These are phyloP conservation scores for Rhinogobio ventralis DNA, from an alignment of 2,797 vertebrate genomes.

Conservation along the genomic window DNA sequence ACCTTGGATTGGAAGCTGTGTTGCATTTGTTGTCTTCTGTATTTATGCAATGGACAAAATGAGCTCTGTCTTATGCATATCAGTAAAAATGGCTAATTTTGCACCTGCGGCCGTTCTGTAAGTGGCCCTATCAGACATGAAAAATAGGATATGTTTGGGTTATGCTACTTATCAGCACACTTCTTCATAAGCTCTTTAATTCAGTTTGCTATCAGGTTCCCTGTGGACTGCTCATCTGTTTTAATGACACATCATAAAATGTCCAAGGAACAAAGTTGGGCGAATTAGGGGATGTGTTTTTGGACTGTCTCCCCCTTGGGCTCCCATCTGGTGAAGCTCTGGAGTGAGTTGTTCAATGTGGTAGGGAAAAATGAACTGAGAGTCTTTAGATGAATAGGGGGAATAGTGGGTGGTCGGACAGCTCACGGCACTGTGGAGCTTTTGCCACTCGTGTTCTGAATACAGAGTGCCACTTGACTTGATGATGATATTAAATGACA, in stretches of 20 bases:
- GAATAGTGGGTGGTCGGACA: slow-evolving; percentile 51
- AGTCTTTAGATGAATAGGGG: slow-evolving; percentile 55
- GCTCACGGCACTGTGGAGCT: slow-evolving; percentile 30
- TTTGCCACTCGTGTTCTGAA: slow-evolving; percentile 48
- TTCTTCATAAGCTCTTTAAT: slow-evolving; percentile 56
- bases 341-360: slow-evolving; percentile 33
- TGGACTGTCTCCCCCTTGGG: slow-evolving; percentile 48
- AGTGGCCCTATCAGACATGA: slow-evolving; percentile 41
- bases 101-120: slow-evolving; percentile 32
- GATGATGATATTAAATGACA: slow-evolving; percentile 51
- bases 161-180: slow-evolving; percentile 40
- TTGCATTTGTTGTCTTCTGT: background rate
- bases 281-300: slow-evolving; percentile 56
- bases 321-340: slow-evolving; percentile 56
- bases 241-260: slow-evolving; percentile 60
- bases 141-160: slow-evolving; percentile 36
- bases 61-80: background rate
- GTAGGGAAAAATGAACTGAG: slow-evolving; percentile 51
- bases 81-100: background rate
- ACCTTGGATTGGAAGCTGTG: slow-evolving; percentile 21
- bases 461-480: slow-evolving; percentile 47
- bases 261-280: slow-evolving; percentile 51
- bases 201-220: slow-evolving; percentile 53
- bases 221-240: slow-evolving; percentile 60
- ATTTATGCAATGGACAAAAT: background rate